A percentile compares a stretch with the other conserved stretches of the same genome.
Conservation (phyloP, 1,140 invertebrate genomes). For the Monochamus saltuarius region DNA sequence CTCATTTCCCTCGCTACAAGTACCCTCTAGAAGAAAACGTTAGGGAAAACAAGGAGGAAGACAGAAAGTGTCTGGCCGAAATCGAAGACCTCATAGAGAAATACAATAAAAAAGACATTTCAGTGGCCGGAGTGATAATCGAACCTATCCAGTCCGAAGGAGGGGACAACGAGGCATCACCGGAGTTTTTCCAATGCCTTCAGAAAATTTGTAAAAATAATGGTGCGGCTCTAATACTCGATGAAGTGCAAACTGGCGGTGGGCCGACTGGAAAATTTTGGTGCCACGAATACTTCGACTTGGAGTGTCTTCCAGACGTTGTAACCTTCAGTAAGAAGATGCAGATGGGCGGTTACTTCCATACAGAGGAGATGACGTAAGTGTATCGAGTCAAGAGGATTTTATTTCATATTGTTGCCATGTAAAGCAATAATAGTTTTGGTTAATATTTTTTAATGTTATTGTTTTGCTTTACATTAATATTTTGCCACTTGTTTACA, state of each 20-base stretch:
- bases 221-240: constrained; percentile 78
- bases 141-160: constrained; percentile 99
- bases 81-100: constrained; percentile 77
- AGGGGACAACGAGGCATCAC: constrained; percentile 89
- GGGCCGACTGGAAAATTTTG: constrained; percentile 97
- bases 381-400: constrained; percentile 9
- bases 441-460: no score
- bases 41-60: constrained; percentile 78
- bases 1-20: constrained; percentile 62
- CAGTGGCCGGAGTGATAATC: constrained; percentile 90
- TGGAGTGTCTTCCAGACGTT: constrained; percentile 84
- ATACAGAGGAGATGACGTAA: constrained; percentile 72
- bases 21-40: constrained; percentile 87
- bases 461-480: no score
- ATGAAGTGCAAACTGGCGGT: constrained; percentile 98
- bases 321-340: constrained; percentile 99
- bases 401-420: no score
- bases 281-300: constrained; percentile 93
- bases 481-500: no score
- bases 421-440: no score
- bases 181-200: constrained; percentile 83
- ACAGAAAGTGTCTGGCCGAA: constrained; percentile 66
- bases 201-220: constrained; percentile 76
- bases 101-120: constrained; percentile 72
- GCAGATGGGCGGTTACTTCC: constrained; percentile 94